phyloP scores from a whole-genome alignment of 92 coral and sea anemone genomes.

The Epizoanthus rinbou region DNA sequence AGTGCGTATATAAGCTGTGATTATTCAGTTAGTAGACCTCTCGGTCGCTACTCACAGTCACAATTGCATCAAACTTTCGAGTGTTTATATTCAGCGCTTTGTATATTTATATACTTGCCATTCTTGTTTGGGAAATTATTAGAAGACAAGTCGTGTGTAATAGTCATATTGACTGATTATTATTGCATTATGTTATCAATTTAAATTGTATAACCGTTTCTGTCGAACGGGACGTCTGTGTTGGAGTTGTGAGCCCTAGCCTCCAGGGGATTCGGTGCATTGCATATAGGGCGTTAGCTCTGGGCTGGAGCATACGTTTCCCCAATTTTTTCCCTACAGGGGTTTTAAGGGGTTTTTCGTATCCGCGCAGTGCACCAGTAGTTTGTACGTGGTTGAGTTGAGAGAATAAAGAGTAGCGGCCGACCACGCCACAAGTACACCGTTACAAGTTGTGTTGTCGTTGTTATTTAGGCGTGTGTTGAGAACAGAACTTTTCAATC shows the following conservation, averaged over 20 bases:
- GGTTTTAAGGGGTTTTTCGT: constrained; percentile 11
- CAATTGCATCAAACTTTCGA: constrained; percentile 16
- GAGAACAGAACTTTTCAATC: too few species aligned
- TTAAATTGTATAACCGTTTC: too few species aligned
- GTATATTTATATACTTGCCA: too few species aligned
- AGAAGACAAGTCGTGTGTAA: too few species aligned
- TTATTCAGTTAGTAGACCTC: constrained; percentile 12
- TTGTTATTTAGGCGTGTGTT: background rate
- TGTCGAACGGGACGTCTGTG: too few species aligned
- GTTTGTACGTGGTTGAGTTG: constrained; percentile 17
- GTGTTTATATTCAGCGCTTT: too few species aligned
- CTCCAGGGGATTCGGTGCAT: background rate
- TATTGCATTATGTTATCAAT: too few species aligned
- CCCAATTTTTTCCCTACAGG: constrained; percentile 25
- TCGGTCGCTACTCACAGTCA: constrained; percentile 13
- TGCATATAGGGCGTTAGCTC: background rate
- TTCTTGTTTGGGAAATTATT: too few species aligned
- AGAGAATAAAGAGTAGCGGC: constrained; percentile 12
- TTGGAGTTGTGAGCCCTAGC: constrained; percentile 18
- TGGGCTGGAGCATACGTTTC: constrained; percentile 3
- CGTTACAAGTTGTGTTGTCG: too few species aligned
- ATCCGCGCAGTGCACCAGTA: constrained; percentile 17
- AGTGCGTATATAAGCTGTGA: constrained; percentile 8
- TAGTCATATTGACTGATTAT: too few species aligned
- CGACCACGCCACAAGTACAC: background rate